Conservation (phyloP, 2,888 invertebrate genomes). For the Apoda limacodes region DNA sequence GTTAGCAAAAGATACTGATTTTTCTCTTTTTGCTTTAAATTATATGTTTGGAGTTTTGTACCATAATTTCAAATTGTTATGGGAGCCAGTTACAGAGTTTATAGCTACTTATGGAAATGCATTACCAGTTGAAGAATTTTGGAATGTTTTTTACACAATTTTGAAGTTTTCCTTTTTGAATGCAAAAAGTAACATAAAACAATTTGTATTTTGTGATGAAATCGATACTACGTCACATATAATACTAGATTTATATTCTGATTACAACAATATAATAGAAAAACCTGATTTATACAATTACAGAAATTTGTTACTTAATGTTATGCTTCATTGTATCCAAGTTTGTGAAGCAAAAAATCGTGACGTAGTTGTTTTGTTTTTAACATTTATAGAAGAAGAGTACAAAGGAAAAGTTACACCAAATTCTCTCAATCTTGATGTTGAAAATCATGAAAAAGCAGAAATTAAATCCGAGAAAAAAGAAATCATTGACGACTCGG, state of each 20-base stretch:
- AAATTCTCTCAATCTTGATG: slow-evolving; percentile 67
- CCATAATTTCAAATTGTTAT: slow-evolving; percentile 88
- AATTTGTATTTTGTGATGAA: slow-evolving; percentile 44
- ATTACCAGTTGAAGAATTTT: slow-evolving; percentile 73
- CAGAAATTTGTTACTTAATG: slow-evolving; percentile 84
- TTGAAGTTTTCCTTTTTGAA: slow-evolving; percentile 64
- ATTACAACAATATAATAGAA: slow-evolving; percentile 55
- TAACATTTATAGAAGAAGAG: slow-evolving; percentile 81
- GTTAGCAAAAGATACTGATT: slow-evolving; percentile 67
- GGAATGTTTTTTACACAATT: slow-evolving; percentile 75
- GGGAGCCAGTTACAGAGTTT: slow-evolving; percentile 85
- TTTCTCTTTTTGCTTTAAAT: slow-evolving; percentile 75
- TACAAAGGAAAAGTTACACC: slow-evolving; percentile 44
- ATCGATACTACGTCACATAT: slow-evolving; percentile 34
- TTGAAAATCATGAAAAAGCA: slow-evolving; percentile 63
- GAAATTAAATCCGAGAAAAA: slow-evolving; percentile 42
- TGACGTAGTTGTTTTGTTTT: slow-evolving; percentile 82
- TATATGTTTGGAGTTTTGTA: slow-evolving; percentile 87
- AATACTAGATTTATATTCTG: slow-evolving; percentile 41
- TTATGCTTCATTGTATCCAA: slow-evolving; percentile 78
- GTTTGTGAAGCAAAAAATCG: slow-evolving; percentile 85
- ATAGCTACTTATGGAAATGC: slow-evolving; percentile 80
- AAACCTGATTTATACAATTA: slow-evolving; percentile 81
- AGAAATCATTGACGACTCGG: slow-evolving; percentile 35
- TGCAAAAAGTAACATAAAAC: slow-evolving; percentile 43